These are phyloP conservation scores for Leguminivora glycinivorella DNA, from an alignment of 1,140 invertebrate species.

Conservation along the genomic window DNA sequence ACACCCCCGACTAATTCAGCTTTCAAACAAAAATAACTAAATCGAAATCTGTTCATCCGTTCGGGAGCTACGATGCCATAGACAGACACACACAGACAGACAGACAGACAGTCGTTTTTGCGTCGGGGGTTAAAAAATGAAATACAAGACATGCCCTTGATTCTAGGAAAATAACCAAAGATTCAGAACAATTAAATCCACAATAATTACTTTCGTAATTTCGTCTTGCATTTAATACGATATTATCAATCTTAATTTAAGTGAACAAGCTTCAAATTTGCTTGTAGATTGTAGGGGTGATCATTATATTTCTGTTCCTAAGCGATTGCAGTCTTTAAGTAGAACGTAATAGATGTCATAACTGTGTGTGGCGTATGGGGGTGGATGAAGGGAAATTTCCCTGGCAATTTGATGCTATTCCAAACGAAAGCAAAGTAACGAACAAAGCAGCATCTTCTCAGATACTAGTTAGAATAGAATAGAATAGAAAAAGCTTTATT, in stretches of 20 bases:
- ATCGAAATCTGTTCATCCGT: too few relatives aligned
- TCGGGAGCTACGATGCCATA: too few relatives aligned
- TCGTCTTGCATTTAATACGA: neutral
- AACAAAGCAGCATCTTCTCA: neutral
- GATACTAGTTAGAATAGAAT: too few relatives aligned
- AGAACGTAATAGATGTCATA: neutral
- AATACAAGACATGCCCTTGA: neutral
- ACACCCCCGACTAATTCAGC: too few relatives aligned
- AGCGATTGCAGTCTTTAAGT: neutral
- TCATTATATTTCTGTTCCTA: neutral
- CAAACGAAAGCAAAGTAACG: neutral
- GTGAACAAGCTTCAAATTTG: neutral
- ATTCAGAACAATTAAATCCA: neutral
- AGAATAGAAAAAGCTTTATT: too few relatives aligned
- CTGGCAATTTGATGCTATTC: neutral
- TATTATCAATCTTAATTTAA: neutral
- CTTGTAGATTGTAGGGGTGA: neutral
- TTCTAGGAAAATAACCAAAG: neutral
- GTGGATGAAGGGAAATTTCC: neutral
- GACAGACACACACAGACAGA: too few relatives aligned
- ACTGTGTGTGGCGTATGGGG: neutral
- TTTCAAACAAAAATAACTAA: too few relatives aligned
- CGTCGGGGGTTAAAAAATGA: too few relatives aligned
- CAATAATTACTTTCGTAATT: neutral
- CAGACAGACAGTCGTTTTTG: too few relatives aligned